Conservation (phyloP, 2,888 invertebrate species). For the Habroteleia sp. region DNA sequence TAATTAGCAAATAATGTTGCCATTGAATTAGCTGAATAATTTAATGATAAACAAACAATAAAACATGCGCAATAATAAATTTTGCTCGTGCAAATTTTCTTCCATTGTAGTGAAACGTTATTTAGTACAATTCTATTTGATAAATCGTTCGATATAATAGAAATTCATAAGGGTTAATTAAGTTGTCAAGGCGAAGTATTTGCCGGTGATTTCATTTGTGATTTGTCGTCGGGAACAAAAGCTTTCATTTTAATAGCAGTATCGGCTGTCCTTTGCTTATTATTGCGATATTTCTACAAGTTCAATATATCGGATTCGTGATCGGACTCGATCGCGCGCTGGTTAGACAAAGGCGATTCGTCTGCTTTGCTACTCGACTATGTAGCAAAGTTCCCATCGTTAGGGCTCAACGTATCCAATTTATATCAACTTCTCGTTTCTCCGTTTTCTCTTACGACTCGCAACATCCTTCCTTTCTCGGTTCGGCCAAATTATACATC, state of each 20-base stretch:
- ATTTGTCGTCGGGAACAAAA: constrained; percentile 21
- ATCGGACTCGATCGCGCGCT: constrained; percentile 46
- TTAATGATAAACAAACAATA: too few relatives aligned
- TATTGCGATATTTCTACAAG: constrained; percentile 45
- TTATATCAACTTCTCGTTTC: constrained; percentile 54
- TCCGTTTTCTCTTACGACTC: constrained; percentile 45
- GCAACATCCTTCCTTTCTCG: constrained; percentile 26
- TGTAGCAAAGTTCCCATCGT: constrained; percentile 49
- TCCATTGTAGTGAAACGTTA: too few relatives aligned
- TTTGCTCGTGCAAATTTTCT: too few relatives aligned
- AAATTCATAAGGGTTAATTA: constrained; percentile 14
- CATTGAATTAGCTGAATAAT: too few relatives aligned
- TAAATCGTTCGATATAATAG: too few relatives aligned
- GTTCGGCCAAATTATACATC: constrained; percentile 37
- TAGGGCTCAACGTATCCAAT: constrained; percentile 58
- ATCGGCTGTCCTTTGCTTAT: constrained; percentile 43
- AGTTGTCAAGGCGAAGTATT: constrained; percentile 18
- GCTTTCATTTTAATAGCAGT: constrained; percentile 39
- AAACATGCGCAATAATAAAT: too few relatives aligned
- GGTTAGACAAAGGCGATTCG: constrained; percentile 35
- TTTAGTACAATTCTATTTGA: too few relatives aligned
- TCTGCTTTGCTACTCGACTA: constrained; percentile 47
- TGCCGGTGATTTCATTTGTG: constrained; percentile 11
- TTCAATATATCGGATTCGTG: constrained; percentile 51
- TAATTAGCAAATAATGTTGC: too few relatives aligned